Percentiles rank a stretch among this genome's conserved stretches.
Evolutionary conservation across 2,888 invertebrate genomes (phyloP).

Genomic region (Seira ritae): DNA sequence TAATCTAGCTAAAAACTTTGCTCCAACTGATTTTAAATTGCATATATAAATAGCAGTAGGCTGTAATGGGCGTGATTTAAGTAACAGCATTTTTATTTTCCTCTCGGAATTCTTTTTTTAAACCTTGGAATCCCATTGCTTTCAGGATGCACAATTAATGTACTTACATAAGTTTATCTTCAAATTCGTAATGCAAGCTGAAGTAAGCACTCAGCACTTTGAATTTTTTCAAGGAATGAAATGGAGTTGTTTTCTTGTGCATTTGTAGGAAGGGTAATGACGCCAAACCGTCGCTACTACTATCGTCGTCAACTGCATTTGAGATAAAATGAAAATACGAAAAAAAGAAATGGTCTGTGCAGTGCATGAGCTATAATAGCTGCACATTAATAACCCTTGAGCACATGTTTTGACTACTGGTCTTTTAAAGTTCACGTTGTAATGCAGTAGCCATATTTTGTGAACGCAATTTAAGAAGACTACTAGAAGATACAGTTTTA

Average conservation of each 20-base stretch:
- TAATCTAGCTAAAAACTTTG: too few species aligned
- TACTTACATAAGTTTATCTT: too few species aligned
- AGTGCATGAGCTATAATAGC: neutral
- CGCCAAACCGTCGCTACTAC: conserved; percentile 1
- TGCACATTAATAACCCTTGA: conserved; percentile 27
- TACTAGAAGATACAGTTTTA: conserved; percentile 24
- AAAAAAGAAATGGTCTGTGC: conserved; percentile 11
- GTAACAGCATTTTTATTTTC: too few species aligned
- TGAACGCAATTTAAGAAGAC: conserved; percentile 29
- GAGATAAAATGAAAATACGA: neutral
- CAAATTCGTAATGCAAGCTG: too few species aligned
- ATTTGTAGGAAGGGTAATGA: neutral
- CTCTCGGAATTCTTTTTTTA: too few species aligned
- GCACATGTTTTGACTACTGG: neutral
- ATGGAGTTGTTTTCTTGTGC: neutral
- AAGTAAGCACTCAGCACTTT: neutral
- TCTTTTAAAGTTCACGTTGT: conserved; percentile 9
- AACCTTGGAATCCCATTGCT: too few species aligned
- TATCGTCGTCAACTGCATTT: neutral
- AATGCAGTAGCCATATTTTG: conserved; percentile 31
- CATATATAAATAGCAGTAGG: too few species aligned
- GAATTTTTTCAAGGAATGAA: neutral
- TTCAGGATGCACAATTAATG: too few species aligned
- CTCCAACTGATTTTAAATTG: too few species aligned
- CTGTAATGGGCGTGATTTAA: too few species aligned